These are phyloP conservation scores for Amitus sp. DNA, from an alignment of 2,888 invertebrate species.

Conservation along the genomic window DNA sequence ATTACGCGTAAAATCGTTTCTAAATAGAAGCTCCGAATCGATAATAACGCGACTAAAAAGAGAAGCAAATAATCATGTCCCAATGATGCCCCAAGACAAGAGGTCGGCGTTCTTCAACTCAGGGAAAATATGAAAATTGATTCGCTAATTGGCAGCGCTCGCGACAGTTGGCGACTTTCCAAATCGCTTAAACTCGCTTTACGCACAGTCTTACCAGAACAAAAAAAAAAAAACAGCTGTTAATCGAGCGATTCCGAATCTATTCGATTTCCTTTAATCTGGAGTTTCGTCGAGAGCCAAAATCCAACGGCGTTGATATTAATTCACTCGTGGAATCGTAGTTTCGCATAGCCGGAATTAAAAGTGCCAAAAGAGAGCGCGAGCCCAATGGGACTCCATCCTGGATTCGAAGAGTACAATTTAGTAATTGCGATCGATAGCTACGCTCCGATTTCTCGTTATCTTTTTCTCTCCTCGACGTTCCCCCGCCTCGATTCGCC, in stretches of 20 bases:
- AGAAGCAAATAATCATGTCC: background rate
- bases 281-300: no score
- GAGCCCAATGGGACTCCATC: slow-evolving; percentile 9
- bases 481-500: slow-evolving; percentile 1
- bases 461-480: slow-evolving; percentile 14
- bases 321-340: no score
- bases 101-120: background rate
- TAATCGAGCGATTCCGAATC: background rate
- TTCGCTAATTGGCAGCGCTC: slow-evolving; percentile 25
- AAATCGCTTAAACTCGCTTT: slow-evolving; percentile 30
- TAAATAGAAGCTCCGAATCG: no score
- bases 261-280: no score
- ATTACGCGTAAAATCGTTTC: no score
- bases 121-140: slow-evolving; percentile 15
- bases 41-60: background rate
- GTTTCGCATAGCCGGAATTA: no score
- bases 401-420: slow-evolving; percentile 24
- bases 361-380: no score
- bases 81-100: no score
- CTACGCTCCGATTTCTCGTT: slow-evolving; percentile 30
- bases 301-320: no score
- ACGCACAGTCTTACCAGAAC: slow-evolving; percentile 11
- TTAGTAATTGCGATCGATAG: slow-evolving; percentile 39
- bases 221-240: background rate
- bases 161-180: slow-evolving; percentile 24